Evolutionary conservation across 2,113 vertebrate genomes (phyloP).

Genomic region (Leptobrachium ailaonicum): DNA sequence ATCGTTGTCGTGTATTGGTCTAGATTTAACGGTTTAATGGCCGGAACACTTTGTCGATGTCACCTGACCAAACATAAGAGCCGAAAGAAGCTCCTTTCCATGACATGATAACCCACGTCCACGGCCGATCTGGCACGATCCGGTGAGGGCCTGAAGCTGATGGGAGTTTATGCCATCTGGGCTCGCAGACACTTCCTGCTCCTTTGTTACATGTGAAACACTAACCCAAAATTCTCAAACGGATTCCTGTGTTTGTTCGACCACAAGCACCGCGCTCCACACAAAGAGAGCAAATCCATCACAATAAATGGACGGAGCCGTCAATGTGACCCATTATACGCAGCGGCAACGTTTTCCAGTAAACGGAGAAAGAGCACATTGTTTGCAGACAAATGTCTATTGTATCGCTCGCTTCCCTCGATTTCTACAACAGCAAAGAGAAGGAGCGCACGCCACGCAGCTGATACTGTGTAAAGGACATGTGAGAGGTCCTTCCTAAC

Average conservation of each 20-base stretch:
- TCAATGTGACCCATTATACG: slow-evolving; percentile 5
- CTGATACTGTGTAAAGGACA: slow-evolving; percentile 16
- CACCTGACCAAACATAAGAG: no score
- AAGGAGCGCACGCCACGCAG: neutral
- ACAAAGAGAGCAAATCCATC: slow-evolving; percentile 7
- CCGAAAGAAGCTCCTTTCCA: no score
- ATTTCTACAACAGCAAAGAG: slow-evolving; percentile 1
- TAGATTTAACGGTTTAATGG: no score
- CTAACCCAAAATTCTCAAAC: neutral
- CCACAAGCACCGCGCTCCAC: neutral
- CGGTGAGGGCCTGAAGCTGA: no score
- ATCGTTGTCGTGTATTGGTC: no score
- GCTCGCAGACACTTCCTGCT: no score
- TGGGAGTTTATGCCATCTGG: no score
- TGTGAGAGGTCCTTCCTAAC: slow-evolving; percentile 16
- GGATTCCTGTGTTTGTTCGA: slow-evolving; percentile 1
- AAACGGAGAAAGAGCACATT: slow-evolving; percentile 7
- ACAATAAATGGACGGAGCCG: slow-evolving; percentile 7
- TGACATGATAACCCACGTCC: no score
- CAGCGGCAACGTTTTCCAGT: neutral
- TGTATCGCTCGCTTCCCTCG: slow-evolving; percentile 12
- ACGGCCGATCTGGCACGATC: no score
- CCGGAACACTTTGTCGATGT: no score
- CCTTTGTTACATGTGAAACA: slow-evolving; percentile 13
- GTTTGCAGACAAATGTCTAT: slow-evolving; percentile 7